Conservation (phyloP, 2,113 vertebrate genomes). For the Benitochromis conjunctus region DNA sequence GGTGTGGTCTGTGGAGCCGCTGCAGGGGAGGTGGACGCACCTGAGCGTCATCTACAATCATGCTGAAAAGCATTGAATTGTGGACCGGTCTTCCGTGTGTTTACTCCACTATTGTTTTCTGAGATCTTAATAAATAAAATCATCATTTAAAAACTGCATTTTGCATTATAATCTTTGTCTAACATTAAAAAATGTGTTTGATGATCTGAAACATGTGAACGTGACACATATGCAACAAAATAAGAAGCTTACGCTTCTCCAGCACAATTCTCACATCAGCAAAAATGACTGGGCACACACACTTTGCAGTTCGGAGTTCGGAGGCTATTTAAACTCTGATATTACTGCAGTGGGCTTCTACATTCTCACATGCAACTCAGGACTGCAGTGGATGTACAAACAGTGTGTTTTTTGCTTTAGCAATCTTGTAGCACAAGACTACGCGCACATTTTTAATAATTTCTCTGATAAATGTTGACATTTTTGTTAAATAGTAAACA, state of each 20-base stretch:
- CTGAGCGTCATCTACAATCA: background rate
- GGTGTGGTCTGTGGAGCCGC: fast-evolving
- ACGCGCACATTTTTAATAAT: fast-evolving
- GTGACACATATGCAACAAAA: background rate
- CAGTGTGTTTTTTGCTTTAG: background rate
- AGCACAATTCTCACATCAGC: background rate
- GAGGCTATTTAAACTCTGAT: background rate
- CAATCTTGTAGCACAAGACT: background rate
- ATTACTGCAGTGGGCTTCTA: background rate
- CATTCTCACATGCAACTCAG: background rate
- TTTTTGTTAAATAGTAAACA: background rate
- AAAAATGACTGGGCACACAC: background rate
- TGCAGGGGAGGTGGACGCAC: background rate
- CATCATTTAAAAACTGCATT: background rate
- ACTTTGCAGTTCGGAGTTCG: background rate
- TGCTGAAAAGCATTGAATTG: background rate
- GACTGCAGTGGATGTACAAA: background rate
- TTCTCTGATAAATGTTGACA: background rate
- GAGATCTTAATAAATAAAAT: background rate
- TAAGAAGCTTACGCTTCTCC: background rate
- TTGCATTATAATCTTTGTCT: background rate
- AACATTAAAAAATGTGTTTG: background rate
- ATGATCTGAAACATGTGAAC: background rate
- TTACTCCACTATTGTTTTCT: background rate
- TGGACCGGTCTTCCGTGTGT: background rate